A percentile compares a stretch with the other conserved stretches of the same genome.
Evolutionary conservation across 30 jellyfish, hydroid and myxozoan genomes (phyloP).

Genomic region (Mastigias papua): DNA sequence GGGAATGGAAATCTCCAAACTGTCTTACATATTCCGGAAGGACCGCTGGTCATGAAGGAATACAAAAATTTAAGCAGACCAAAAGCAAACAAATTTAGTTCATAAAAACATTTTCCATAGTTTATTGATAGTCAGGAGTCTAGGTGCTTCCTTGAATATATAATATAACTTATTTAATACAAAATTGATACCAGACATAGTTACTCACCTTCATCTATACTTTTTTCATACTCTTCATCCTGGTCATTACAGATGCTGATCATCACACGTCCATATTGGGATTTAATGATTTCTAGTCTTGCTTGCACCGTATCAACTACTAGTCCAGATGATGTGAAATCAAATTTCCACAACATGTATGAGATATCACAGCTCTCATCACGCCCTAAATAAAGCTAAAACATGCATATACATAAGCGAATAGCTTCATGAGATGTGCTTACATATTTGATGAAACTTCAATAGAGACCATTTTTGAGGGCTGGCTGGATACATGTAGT

Average conservation of each 20-base stretch:
- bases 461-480: too few species aligned
- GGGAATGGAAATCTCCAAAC: too few species aligned
- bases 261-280: conserved; percentile 8
- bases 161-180: not conserved
- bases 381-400: conserved; percentile 64
- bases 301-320: conserved; percentile 62
- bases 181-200: too few species aligned
- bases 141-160: not conserved
- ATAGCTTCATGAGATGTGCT: not conserved
- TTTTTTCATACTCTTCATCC: conserved; percentile 8
- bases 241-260: conserved; percentile 27
- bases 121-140: too few species aligned
- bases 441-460: too few species aligned
- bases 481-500: too few species aligned
- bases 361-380: conserved; percentile 18
- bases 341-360: conserved; percentile 63
- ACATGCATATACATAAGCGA: not conserved
- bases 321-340: conserved; percentile 69
- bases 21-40: too few species aligned
- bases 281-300: conserved; percentile 28
- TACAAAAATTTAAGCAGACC: too few species aligned
- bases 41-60: too few species aligned
- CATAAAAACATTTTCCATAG: too few species aligned
- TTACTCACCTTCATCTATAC: conserved; percentile 32
- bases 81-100: too few species aligned